Evolutionary conservation across 2,113 vertebrate species (phyloP).

Genomic region (Perca fluviatilis): DNA sequence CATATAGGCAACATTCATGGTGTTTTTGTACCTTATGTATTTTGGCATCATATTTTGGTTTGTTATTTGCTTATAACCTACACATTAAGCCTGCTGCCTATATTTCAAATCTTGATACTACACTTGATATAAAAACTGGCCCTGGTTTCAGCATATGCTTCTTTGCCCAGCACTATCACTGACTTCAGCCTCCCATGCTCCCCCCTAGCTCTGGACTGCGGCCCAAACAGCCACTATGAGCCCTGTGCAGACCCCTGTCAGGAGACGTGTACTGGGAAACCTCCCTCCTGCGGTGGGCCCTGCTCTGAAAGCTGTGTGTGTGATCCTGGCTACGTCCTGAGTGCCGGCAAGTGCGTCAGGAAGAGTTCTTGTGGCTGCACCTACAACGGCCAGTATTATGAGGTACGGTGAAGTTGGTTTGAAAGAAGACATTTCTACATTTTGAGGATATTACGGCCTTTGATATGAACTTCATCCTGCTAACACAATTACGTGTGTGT

Average conservation of each 20-base stretch:
- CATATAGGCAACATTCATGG: not conserved
- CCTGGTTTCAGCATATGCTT: not conserved
- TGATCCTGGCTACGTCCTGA: constrained; percentile 81
- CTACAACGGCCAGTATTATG: constrained; percentile 80
- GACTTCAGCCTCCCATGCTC: not conserved
- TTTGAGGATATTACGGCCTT: not conserved
- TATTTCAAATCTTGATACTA: not conserved
- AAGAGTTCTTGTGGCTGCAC: constrained; percentile 79
- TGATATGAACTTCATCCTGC: not conserved
- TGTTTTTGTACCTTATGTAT: no score
- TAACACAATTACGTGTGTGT: not conserved
- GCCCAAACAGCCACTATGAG: constrained; percentile 83
- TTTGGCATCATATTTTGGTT: not conserved
- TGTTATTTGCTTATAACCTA: not conserved
- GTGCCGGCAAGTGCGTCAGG: constrained; percentile 80
- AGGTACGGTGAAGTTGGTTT: constrained; percentile 64
- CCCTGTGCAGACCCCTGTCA: constrained; percentile 77
- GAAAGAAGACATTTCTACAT: no score
- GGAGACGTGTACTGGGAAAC: constrained; percentile 66
- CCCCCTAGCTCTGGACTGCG: constrained; percentile 75
- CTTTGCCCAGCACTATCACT: not conserved
- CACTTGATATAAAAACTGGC: not conserved
- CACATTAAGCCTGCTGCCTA: not conserved
- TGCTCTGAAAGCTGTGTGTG: constrained; percentile 84
- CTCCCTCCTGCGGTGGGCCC: constrained; percentile 74